Conservation (phyloP, 2,888 invertebrate genomes). For the Aleiodes leptofemur region DNA sequence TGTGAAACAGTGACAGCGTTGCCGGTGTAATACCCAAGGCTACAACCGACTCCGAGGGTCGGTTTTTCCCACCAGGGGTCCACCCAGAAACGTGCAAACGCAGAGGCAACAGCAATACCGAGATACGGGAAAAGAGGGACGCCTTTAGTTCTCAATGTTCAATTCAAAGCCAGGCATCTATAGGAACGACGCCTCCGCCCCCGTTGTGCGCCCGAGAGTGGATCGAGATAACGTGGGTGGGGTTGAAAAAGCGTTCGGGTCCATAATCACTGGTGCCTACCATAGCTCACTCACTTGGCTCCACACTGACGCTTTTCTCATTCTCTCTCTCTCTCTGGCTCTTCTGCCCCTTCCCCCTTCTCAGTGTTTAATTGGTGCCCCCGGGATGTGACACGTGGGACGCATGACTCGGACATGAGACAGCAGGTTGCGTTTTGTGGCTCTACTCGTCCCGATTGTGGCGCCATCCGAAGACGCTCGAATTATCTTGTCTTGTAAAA, state of each 20-base stretch:
- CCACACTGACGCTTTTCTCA: constrained; percentile 3
- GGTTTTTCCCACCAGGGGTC: constrained; percentile 50
- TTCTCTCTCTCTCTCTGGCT: not conserved
- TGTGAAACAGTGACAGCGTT: constrained; percentile 22
- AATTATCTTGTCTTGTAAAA: not conserved
- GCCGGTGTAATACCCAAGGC: not conserved
- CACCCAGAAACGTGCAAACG: constrained; percentile 25
- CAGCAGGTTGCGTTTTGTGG: constrained; percentile 50
- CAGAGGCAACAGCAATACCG: not conserved
- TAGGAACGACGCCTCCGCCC: constrained; percentile 30
- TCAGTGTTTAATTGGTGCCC: constrained; percentile 40
- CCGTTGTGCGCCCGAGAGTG: constrained; percentile 15
- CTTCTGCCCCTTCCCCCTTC: not conserved
- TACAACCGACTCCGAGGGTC: constrained; percentile 21
- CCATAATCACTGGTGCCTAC: constrained; percentile 2
- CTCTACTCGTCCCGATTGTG: constrained; percentile 10
- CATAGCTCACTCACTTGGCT: constrained; percentile 28
- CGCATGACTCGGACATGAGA: constrained; percentile 44
- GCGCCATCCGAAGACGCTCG: constrained; percentile 32
- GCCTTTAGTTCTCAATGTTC: constrained; percentile 20
- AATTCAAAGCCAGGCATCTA: constrained; percentile 7
- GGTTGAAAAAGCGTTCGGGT: constrained; percentile 45
- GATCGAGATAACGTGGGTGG: constrained; percentile 53
- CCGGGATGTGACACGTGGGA: constrained; percentile 47
- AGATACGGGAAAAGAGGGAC: constrained; percentile 19